A percentile compares a stretch with the other conserved stretches of the same genome.
Evolutionary conservation across 2,113 vertebrate genomes (phyloP).

Genomic region (Crotalus horridus): DNA sequence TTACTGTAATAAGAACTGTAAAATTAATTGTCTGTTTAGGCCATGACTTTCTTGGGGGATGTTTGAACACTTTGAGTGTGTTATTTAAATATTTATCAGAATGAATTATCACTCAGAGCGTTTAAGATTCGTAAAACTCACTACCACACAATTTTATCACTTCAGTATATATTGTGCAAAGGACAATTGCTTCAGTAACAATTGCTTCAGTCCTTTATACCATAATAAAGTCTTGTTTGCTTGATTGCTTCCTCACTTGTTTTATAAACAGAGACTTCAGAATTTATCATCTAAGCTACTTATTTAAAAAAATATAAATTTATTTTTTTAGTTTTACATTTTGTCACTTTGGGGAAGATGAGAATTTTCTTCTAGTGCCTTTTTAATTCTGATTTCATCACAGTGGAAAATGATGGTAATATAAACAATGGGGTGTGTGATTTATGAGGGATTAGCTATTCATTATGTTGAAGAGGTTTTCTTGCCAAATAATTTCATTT

Average conservation of each 20-base stretch:
- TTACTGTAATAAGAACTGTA: background rate
- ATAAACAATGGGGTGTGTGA: constrained; percentile 8
- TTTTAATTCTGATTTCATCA: background rate
- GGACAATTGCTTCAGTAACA: background rate
- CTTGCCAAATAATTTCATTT: constrained; percentile 12
- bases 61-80: background rate
- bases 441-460: background rate
- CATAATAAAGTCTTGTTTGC: background rate
- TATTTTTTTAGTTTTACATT: background rate
- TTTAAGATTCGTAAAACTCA: background rate
- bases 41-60: background rate
- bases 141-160: background rate
- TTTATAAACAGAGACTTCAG: background rate
- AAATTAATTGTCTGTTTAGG: background rate
- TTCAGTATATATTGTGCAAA: background rate
- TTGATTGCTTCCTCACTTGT: background rate
- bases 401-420: background rate
- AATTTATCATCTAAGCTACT: background rate
- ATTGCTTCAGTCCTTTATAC: background rate
- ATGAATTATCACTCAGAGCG: background rate
- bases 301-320: background rate
- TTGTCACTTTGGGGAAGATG: background rate
- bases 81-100: background rate
- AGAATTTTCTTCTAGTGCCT: background rate
- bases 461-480: background rate